Conservation (phyloP, 2,797 vertebrate species). For the Scarus forsteni region DNA sequence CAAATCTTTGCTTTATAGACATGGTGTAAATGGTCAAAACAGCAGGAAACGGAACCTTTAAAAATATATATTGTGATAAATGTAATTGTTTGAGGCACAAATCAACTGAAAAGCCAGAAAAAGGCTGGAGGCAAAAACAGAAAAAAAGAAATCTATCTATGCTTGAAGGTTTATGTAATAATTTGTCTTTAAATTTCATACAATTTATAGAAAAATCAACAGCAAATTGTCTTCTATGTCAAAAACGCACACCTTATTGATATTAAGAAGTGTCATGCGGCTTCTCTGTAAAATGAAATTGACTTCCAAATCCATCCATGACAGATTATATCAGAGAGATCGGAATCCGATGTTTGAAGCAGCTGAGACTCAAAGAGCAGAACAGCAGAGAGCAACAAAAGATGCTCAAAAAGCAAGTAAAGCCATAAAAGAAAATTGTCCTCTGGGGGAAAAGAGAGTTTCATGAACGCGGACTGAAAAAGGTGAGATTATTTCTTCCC, state of each 20-base stretch:
- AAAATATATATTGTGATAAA: too few species aligned
- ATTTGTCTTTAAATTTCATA: too few species aligned
- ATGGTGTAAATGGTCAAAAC: too few species aligned
- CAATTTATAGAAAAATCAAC: background rate
- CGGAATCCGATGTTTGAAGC: conserved; percentile 28
- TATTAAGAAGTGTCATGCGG: conserved; percentile 2
- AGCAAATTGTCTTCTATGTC: background rate
- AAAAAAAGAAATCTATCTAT: too few species aligned
- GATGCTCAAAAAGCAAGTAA: conserved; percentile 44
- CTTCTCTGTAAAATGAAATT: conserved; percentile 5
- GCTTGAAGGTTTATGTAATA: too few species aligned
- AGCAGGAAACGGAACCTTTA: too few species aligned
- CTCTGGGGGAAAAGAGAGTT: conserved; percentile 37
- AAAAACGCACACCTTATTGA: conserved; percentile 1
- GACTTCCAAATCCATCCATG: conserved; percentile 13
- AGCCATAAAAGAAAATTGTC: conserved; percentile 57
- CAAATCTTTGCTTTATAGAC: too few species aligned
- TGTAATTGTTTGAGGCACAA: too few species aligned
- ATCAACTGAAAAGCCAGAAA: too few species aligned
- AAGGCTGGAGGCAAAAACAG: too few species aligned
- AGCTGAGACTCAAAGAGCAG: conserved; percentile 20
- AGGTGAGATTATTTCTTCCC: conserved; percentile 64
- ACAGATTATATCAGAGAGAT: conserved; percentile 20
- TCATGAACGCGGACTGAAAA: conserved; percentile 62
- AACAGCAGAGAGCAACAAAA: conserved; percentile 44